Conservation (phyloP, 2,113 vertebrate species). For the human region DNA sequence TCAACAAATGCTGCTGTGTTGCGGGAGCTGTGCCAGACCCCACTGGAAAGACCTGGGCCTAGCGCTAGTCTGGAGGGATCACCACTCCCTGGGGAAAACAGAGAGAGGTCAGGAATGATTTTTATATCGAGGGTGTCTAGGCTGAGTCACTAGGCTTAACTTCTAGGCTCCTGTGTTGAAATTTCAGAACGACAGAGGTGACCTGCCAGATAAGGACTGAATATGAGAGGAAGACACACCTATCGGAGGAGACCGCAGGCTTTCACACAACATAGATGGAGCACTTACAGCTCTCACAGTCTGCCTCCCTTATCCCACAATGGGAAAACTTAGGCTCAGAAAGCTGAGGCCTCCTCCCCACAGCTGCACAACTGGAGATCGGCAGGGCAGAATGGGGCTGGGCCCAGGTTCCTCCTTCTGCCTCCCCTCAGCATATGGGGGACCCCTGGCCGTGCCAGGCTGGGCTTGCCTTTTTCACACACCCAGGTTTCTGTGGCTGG, state of each 20-base stretch:
- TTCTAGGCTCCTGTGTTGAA: not conserved
- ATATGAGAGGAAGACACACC: not conserved
- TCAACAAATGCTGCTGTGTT: not conserved
- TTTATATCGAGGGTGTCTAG: not conserved
- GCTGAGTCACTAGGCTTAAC: not conserved
- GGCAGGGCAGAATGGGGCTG: not conserved
- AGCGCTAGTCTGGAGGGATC: not conserved
- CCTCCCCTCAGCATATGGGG: not conserved
- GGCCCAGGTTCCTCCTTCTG: not conserved
- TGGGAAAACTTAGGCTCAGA: not conserved
- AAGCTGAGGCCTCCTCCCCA: rapidly evolving
- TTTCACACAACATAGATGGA: not conserved
- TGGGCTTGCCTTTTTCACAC: not conserved
- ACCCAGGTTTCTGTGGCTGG: not conserved
- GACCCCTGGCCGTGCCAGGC: rapidly evolving
- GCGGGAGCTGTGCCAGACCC: not conserved
- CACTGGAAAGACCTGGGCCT: not conserved
- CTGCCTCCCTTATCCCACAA: not conserved
- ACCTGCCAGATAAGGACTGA: not conserved
- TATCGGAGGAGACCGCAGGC: not conserved
- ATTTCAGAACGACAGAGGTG: slow-evolving; percentile 38
- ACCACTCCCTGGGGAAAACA: not conserved
- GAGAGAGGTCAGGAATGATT: not conserved
- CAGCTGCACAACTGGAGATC: not conserved
- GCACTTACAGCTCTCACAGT: not conserved